Evolutionary conservation across 2,888 invertebrate genomes (phyloP).

Genomic region (Siphonodentalium dalli): DNA sequence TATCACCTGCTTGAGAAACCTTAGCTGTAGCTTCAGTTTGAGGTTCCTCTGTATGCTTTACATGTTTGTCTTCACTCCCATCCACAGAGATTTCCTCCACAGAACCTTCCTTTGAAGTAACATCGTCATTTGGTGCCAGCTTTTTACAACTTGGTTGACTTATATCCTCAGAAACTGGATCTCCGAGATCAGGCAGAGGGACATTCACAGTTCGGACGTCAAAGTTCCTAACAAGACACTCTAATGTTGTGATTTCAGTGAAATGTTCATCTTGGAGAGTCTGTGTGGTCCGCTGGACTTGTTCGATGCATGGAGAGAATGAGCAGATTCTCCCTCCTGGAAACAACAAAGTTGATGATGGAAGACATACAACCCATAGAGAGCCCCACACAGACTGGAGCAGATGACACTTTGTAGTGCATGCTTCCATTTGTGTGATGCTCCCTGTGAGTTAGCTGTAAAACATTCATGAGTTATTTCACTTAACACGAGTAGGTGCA

Average conservation of each 20-base stretch:
- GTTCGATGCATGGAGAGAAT: conserved; percentile 99
- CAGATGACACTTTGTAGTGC: too few relatives aligned
- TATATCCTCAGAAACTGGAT: conserved; percentile 67
- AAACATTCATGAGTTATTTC: too few relatives aligned
- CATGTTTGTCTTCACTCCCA: not conserved
- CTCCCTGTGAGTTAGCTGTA: too few relatives aligned
- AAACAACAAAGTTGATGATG: too few relatives aligned
- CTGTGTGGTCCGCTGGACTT: conserved; percentile 88
- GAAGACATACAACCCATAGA: too few relatives aligned
- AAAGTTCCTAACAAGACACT: conserved; percentile 70
- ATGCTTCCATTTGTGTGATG: too few relatives aligned
- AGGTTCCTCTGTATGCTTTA: not conserved
- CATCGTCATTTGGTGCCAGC: not conserved
- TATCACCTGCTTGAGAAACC: too few relatives aligned
- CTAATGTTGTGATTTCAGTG: conserved; percentile 84
- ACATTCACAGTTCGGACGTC: conserved; percentile 54
- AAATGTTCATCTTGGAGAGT: conserved; percentile 79
- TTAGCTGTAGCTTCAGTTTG: too few relatives aligned
- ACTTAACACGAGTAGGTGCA: too few relatives aligned
- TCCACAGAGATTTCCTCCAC: conserved; percentile 7
- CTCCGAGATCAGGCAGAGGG: conserved; percentile 41
- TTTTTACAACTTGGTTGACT: not conserved
- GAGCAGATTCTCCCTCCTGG: conserved; percentile 93
- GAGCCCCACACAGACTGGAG: too few relatives aligned
- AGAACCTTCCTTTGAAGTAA: too few relatives aligned